phyloP scores from a whole-genome alignment of 2,113 vertebrate genomes.

The Alligator mississippiensis region DNA sequence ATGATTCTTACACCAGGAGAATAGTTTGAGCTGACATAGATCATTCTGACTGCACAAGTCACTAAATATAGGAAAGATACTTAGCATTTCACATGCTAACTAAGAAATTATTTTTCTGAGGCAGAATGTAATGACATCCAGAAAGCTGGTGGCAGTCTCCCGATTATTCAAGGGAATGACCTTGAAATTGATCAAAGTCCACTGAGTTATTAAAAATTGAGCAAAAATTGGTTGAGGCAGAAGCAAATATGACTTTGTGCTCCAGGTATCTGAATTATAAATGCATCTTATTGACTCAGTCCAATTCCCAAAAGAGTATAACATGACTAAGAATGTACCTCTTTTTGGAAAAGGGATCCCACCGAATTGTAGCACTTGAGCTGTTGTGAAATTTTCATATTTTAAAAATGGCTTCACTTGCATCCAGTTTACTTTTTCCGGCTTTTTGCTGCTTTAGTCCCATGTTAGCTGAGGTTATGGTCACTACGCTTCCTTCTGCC shows the following conservation, averaged over 20 bases:
- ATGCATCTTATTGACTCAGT: conserved; percentile 43
- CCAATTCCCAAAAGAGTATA: not conserved
- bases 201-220: conserved; percentile 65
- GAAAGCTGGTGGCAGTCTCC: not conserved
- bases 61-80: conserved; percentile 21
- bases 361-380: not conserved
- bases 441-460: not conserved
- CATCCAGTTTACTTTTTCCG: not conserved
- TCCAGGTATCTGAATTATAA: conserved; percentile 57
- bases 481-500: no score
- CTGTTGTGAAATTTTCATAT: not conserved
- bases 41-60: not conserved
- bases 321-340: not conserved
- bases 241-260: conserved; percentile 42
- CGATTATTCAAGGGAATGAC: conserved; percentile 47
- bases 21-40: not conserved
- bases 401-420: not conserved
- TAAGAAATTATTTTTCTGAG: not conserved
- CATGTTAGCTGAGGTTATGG: not conserved
- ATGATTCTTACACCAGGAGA: not conserved
- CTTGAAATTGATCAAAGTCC: conserved; percentile 54
- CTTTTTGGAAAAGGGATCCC: not conserved
- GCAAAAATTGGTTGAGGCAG: conserved; percentile 39
- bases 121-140: not conserved
- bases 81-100: not conserved